A percentile compares a stretch with the other conserved stretches of the same genome.
phyloP scores from a whole-genome alignment of 2,797 vertebrate genomes.

The Dermochelys coriacea region DNA sequence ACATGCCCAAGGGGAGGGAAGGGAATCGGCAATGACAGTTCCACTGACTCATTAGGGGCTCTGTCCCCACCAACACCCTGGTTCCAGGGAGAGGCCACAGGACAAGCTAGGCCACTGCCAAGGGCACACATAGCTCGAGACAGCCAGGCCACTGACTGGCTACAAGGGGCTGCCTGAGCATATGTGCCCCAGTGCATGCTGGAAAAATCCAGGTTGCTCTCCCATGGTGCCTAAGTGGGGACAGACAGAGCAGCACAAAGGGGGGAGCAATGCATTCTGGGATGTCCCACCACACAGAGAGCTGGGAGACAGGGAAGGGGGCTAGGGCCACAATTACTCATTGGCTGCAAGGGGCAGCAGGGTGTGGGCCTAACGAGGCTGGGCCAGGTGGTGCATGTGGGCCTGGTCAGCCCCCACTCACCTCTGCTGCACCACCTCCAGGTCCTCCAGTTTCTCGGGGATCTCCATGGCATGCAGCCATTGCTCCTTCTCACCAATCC shows the following conservation, averaged over 20 bases:
- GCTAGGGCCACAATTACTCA: background rate
- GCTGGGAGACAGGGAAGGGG: background rate
- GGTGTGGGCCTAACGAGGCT: background rate
- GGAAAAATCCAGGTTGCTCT: background rate
- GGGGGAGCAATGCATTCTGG: background rate
- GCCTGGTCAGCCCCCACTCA: slow-evolving; percentile 47
- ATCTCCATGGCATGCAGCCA: slow-evolving; percentile 92
- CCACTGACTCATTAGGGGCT: background rate
- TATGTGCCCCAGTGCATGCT: background rate
- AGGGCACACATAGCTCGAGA: too few relatives aligned
- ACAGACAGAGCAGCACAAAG: background rate
- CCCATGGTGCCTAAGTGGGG: background rate
- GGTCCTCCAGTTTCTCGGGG: slow-evolving; percentile 92
- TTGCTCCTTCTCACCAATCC: slow-evolving; percentile 95
- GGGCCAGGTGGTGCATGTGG: background rate
- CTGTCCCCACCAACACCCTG: background rate
- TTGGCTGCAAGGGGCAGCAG: background rate
- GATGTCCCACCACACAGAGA: background rate
- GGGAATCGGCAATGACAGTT: background rate
- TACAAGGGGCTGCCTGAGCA: background rate
- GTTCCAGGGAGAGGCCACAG: background rate
- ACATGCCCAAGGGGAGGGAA: background rate
- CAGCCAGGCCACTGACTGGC: background rate
- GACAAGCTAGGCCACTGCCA: too few relatives aligned
- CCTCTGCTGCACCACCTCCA: slow-evolving; percentile 98